A percentile compares a stretch with the other conserved stretches of the same genome.
These are phyloP conservation scores for Heterohyrax brucei DNA, from an alignment of 2,797 vertebrate genomes.

Conservation along the genomic window DNA sequence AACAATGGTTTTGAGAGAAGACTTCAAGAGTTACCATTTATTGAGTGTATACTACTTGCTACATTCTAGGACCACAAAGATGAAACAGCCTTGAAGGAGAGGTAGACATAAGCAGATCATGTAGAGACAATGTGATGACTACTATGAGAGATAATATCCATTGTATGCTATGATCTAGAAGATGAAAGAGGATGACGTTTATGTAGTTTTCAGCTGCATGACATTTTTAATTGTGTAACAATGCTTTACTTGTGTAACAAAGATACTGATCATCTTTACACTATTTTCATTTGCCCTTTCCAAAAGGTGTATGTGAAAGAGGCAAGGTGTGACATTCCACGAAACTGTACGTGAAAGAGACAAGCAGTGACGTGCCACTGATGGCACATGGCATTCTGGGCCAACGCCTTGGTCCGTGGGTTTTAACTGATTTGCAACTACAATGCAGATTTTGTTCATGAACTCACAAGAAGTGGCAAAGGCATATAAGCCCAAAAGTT, in stretches of 20 bases:
- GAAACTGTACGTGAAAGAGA: not conserved
- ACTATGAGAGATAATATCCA: accelerated
- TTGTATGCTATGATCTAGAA: accelerated
- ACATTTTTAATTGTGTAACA: not conserved
- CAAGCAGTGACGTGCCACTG: not conserved
- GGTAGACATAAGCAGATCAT: not conserved
- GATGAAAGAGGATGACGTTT: not conserved
- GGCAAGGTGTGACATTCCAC: not conserved
- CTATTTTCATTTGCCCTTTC: not conserved
- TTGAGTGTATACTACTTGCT: not conserved
- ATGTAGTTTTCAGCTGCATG: accelerated
- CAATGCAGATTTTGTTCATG: accelerated
- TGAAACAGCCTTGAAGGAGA: not conserved
- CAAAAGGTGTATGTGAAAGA: not conserved
- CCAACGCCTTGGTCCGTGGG: not conserved
- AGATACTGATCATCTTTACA: accelerated
- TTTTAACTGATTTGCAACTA: not conserved
- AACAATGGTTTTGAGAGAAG: not conserved
- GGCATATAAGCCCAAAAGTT: not conserved
- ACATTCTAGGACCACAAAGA: not conserved
- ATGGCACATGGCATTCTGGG: not conserved
- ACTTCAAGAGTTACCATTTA: not conserved
- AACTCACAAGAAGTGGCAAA: not conserved
- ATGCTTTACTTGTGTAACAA: not conserved
- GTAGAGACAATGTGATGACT: not conserved